Evolutionary conservation across 2,113 vertebrate species (phyloP).

Genomic region (Philantomba maxwellii): DNA sequence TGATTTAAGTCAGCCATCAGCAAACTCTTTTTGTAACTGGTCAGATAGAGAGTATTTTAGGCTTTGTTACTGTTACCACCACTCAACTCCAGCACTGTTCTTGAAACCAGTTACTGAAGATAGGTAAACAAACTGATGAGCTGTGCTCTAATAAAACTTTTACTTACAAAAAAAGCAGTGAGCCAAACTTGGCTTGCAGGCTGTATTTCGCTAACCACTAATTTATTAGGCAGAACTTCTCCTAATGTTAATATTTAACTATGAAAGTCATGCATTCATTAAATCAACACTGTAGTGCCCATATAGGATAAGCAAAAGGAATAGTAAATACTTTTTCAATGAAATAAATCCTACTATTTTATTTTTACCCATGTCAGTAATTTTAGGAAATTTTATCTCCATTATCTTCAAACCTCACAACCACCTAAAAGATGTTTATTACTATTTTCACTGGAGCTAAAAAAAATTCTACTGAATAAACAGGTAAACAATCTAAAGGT

Average conservation of each 20-base stretch:
- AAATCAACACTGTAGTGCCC: background rate
- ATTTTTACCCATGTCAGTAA: background rate
- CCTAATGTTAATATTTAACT: background rate
- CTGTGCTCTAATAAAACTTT: background rate
- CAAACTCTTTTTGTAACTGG: background rate
- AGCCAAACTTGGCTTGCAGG: background rate
- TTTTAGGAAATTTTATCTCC: background rate
- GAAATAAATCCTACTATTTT: conserved; percentile 10
- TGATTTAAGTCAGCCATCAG: background rate
- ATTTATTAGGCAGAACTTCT: conserved; percentile 5
- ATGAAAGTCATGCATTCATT: background rate
- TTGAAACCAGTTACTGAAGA: background rate
- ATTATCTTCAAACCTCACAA: background rate
- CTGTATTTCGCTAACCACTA: background rate
- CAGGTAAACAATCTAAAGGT: background rate
- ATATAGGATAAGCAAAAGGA: background rate
- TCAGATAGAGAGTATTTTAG: background rate
- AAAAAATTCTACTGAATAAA: background rate
- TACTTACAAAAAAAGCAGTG: background rate
- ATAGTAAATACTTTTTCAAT: background rate
- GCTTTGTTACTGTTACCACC: background rate
- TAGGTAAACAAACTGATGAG: background rate
- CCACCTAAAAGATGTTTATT: background rate
- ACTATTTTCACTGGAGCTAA: background rate
- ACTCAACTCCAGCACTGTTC: background rate